Base-by-base conservation (phyloP, 2,113 vertebrate genomes). In the Mustelus asterias region DNA sequence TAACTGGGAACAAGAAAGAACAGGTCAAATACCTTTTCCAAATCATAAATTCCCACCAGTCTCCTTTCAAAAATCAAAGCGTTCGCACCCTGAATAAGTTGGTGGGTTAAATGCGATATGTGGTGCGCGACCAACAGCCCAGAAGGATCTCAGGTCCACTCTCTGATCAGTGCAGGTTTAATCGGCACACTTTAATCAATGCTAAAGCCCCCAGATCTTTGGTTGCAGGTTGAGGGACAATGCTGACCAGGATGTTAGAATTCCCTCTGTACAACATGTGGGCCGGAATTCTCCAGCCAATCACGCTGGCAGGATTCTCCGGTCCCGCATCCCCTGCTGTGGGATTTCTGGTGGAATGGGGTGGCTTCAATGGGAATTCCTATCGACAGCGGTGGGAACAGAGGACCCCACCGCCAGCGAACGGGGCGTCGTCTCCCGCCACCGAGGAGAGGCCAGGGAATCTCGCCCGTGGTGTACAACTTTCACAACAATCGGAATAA, bases 1-100 rank as follows among this genome's bases (percentile, higher is more conserved):
- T 98, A 98, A 96, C 98, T 98, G 92, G 7, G 92, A 29, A 69
- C 18, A 80, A 65, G 48, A 6, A 16, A 16, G 65, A 95, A 29
- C 3, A 48, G 16, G 41, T 95, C 67, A 95, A 26, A 95, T 8
- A 54, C 2, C 41, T 72, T 54, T 72, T 29, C 48, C 9, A 72
- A 48, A 70, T 1, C 16, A 37, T 26, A 72, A 29, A 72, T 29
- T 70, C 72, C 37, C 13, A 33, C 24, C 1, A 48, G 1, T 26
- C 10, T 83, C 14, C 80, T 72, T 33, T 72, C 20, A 44, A 95
- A 95, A 95, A 29, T 54, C 5, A 44, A 72, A 10, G 1, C 4
- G 0, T 48, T 3, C 20, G n/a, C 20, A 37, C n/a, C 60, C 14
- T 33, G 63, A 33, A 54, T 54, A 54, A 58, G 3, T 60, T 89